Base-by-base conservation (phyloP, 2,888 invertebrate genomes). In the Erebia ligea region DNA sequence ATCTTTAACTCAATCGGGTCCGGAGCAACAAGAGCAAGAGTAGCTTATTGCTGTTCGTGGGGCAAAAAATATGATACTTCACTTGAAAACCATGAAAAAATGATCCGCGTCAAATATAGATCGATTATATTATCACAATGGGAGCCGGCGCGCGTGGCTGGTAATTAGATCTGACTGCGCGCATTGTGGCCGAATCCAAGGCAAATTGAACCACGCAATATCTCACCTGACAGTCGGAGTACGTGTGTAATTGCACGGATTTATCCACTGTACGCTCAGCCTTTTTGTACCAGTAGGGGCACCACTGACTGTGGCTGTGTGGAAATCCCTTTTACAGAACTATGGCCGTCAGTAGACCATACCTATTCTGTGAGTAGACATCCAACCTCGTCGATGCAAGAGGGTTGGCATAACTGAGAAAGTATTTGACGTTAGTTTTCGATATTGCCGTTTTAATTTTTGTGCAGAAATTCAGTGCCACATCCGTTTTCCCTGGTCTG, bases 181-280 rank as follows among this genome's bases (percentile, higher is more conserved):
- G 81, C 83, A 88, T 88, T 90, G 89, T 89, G 82, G 76, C 76
- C 82, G 79, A 78, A 81, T 76, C 84, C 80, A 84, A 81, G 83
- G 85, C 84, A 89, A 89, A 89, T 90, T 85, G 88, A 85, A 86
- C 89, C 85, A 86, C 87, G 86, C 85, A 86, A 86, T 91, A 90
- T 89, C 89, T 88, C 91, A 89, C 90, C 85, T 84, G 85, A 84
- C 62, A 58, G 67, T 13, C 42, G 42, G 21, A 48, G 78, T 88
- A 91, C 91, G 91, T 92, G 92, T 89, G 88, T 89, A 89, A 91
- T 91, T 87, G 90, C 87, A 90, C 88, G 88, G 90, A 89, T 90
- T 92, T 87, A 87, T 87, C 84, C 82, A 86, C 85, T 87, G 84
- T 84, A 86, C 84, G 83, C 85, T 86, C 82, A 75, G 82, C 82